Conservation (phyloP, 2,888 invertebrate species). For the Diarsia dahlii region DNA sequence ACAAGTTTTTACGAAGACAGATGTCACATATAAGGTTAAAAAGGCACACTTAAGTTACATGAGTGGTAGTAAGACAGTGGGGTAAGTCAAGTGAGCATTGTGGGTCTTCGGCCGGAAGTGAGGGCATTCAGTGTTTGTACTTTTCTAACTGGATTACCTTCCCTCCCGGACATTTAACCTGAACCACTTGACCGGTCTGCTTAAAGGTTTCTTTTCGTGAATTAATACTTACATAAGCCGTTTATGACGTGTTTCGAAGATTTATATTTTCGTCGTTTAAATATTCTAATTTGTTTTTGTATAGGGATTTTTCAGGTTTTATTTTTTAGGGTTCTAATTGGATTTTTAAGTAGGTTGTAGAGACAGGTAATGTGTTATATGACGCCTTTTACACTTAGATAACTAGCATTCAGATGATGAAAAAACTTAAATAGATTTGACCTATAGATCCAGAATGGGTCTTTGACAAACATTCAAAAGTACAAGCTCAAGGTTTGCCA, state of each 20-base stretch:
- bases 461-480: too few species aligned
- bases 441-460: too few species aligned
- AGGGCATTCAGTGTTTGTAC: slow-evolving; percentile 88
- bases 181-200: slow-evolving; percentile 87
- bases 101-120: slow-evolving; percentile 88
- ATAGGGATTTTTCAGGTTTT: neutral
- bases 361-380: neutral
- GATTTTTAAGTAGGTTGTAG: neutral
- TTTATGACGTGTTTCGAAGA: slow-evolving; percentile 69
- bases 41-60: slow-evolving; percentile 73
- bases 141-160: slow-evolving; percentile 89
- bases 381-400: neutral
- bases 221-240: slow-evolving; percentile 77
- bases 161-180: slow-evolving; percentile 86
- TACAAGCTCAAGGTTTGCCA: too few species aligned
- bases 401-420: neutral
- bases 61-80: slow-evolving; percentile 88
- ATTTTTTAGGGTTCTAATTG: slow-evolving; percentile 16
- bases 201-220: slow-evolving; percentile 87
- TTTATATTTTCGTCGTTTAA: slow-evolving; percentile 52
- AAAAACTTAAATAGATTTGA: neutral
- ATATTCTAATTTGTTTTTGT: slow-evolving; percentile 47
- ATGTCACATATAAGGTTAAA: slow-evolving; percentile 51
- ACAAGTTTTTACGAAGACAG: slow-evolving; percentile 36
- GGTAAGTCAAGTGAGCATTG: slow-evolving; percentile 85